Conservation (phyloP, 1,140 invertebrate species). For the Parasteatoda tepidariorum region DNA sequence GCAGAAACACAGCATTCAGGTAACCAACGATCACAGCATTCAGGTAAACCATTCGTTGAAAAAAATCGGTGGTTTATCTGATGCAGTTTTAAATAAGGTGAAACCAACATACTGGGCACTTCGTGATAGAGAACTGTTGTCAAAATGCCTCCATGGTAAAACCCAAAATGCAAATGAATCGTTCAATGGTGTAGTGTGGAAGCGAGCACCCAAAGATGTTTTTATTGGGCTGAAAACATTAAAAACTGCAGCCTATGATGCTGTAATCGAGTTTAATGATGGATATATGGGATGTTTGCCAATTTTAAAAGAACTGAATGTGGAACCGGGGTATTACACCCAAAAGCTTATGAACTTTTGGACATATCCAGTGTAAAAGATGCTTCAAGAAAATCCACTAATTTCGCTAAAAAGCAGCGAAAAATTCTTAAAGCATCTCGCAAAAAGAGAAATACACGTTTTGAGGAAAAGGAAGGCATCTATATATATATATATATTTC, state of each 20-base stretch:
- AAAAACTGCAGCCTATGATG: neutral
- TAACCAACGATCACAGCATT: neutral
- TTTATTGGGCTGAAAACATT: constrained; percentile 23
- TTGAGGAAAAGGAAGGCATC: too few species aligned
- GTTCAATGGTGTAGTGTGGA: constrained; percentile 37
- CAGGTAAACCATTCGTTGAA: neutral
- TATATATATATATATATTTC: too few species aligned
- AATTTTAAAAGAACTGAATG: neutral
- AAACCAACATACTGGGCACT: constrained; percentile 24
- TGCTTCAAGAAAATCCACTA: too few species aligned
- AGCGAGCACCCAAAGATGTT: constrained; percentile 7
- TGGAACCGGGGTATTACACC: too few species aligned
- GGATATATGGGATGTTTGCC: neutral
- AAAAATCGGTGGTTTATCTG: neutral
- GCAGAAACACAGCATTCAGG: too few species aligned
- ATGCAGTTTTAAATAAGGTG: neutral
- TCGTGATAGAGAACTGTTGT: neutral
- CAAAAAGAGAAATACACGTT: too few species aligned
- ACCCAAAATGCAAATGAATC: constrained; percentile 39
- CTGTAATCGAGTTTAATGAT: constrained; percentile 21
- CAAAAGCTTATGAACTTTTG: too few species aligned
- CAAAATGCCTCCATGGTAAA: constrained; percentile 44
- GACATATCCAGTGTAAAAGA: too few species aligned
- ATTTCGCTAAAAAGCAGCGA: too few species aligned
- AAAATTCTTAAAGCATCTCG: too few species aligned